Base-by-base conservation (phyloP, 2,113 vertebrate species). In the Stigmatopora argus region DNA sequence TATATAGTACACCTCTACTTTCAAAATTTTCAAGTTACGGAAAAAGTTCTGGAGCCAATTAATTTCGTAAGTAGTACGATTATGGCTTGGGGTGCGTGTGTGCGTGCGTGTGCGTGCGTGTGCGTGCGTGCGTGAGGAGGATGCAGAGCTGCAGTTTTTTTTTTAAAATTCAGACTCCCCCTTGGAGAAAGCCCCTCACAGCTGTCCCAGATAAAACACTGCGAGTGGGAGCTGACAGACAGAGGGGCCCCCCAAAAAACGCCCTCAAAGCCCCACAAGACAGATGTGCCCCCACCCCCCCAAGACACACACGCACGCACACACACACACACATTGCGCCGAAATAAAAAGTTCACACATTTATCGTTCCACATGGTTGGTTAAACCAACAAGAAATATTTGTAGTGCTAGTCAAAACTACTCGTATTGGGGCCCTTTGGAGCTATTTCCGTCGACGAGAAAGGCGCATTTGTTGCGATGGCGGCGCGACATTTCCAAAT, bases 391-490 rank as follows among this genome's bases (percentile, higher is more conserved):
- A 26, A 15, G 52, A 41, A 59, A n/a, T 41, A 15, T 46, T 23
- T 17, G 58, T 7, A 41, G 26, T 0, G 3, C 4, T 49, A 7
- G 31, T n/a, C 38, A 41, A 31, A 31, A 41, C 38, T 7, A 18
- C 3, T 59, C 34, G 17, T 38, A 58, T 58, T 55, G 19, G 12
- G 21, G 11, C 11, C 52, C 38, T 41, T 59, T 63, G 59, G 13
- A 7, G 31, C 60, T 9, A 52, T 72, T 82, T 82, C 69, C 69
- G 67, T 75, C 51, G 66, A 78, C 72, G 66, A 78, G 69, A 86
- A 86, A 78, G 77, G 73, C 77, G 72, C 83, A 45, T 79, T 81
- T 86, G 85, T 87, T 76, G 64, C 23, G 80, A 62, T 63, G 41
- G 26, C 47, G 73, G 72, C 47, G n/a, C 72, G 70, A 58, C 71